Base-by-base conservation (phyloP, 2,888 invertebrate genomes). In the Cyaniris semiargus region DNA sequence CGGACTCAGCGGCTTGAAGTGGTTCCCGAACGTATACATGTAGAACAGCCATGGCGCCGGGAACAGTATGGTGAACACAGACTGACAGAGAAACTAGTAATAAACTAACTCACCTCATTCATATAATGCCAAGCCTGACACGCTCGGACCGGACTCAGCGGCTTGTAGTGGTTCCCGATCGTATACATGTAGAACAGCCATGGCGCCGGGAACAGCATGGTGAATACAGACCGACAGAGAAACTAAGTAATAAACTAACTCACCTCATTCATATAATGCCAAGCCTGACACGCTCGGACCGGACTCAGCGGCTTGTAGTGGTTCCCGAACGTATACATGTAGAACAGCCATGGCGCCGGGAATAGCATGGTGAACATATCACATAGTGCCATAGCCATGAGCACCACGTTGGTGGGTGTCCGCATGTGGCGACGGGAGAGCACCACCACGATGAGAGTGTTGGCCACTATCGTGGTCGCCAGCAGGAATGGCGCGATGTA, bases 331-430 rank as follows among this genome's bases (percentile, higher is more conserved):
- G 98, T 97, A 93, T 97, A 98, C 96, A 98, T 97, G 87, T 98
- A 98, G 89, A 98, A 96, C 75, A 98, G 96, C 96, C 98, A 98
- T 0, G 98, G 98, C 0, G 98, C 96, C 0, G 98, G 98, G 86
- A 98, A 97, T 76, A 98, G 95, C 85, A 98, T 96, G 0, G 98
- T 99, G 88, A 98, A 96, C 96, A 98, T 97, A 91, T 99, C 99
- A 83, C 98, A 98, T 5, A 99, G 95, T 0, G 99, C 98, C 98
- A 99, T 99, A n/a, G 97, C 97, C 95, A 98, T 96, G 3, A 98
- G 95, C 0, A 98, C 97, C n/a, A 97, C 95, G 90, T 98, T 98
- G 6, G 98, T 98, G 0, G 98, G 98, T 0, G 97, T 97, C 44
- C 97, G 90, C 98, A 99, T 98, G 89, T 98, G 98, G 56, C 97